phyloP scores from a whole-genome alignment of 2,888 invertebrate species.

The Conomelus anceps region DNA sequence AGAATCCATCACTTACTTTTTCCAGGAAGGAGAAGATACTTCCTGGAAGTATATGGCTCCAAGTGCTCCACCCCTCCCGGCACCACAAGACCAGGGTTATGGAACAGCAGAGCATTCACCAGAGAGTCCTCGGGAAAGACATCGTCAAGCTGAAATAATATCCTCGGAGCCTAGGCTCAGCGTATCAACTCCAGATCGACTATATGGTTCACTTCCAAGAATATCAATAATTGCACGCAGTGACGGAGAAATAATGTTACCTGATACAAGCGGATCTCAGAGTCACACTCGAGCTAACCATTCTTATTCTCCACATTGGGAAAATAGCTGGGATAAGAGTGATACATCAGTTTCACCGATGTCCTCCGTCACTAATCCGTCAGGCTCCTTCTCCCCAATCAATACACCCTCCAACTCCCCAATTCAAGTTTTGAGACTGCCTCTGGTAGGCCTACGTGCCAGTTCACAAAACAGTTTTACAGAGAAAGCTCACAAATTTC shows the following conservation, averaged over 20 bases:
- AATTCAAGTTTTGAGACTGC: neutral
- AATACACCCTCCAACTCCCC: neutral
- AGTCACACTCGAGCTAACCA: neutral
- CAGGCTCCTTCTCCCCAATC: neutral
- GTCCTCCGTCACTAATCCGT: neutral
- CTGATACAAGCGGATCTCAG: neutral
- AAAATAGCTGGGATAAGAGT: neutral
- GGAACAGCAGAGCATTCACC: slow-evolving; percentile 24
- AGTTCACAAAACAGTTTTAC: neutral
- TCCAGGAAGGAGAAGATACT: slow-evolving; percentile 23
- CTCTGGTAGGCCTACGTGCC: neutral
- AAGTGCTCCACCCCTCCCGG: slow-evolving; percentile 3
- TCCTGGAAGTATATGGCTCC: slow-evolving; percentile 16
- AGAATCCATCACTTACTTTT: neutral
- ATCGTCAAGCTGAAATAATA: neutral
- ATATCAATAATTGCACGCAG: slow-evolving; percentile 16
- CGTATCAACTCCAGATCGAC: slow-evolving; percentile 21
- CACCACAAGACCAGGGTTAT: slow-evolving; percentile 23
- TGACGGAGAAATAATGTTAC: slow-evolving; percentile 16
- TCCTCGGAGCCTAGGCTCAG: neutral
- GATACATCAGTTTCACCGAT: neutral
- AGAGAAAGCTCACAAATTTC: neutral
- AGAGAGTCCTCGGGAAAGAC: slow-evolving; percentile 23
- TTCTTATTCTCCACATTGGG: neutral
- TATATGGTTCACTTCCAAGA: neutral